A percentile compares a stretch with the other conserved stretches of the same genome.
phyloP scores from a whole-genome alignment of 2,113 vertebrate genomes.

The Aegotheles bennettii region DNA sequence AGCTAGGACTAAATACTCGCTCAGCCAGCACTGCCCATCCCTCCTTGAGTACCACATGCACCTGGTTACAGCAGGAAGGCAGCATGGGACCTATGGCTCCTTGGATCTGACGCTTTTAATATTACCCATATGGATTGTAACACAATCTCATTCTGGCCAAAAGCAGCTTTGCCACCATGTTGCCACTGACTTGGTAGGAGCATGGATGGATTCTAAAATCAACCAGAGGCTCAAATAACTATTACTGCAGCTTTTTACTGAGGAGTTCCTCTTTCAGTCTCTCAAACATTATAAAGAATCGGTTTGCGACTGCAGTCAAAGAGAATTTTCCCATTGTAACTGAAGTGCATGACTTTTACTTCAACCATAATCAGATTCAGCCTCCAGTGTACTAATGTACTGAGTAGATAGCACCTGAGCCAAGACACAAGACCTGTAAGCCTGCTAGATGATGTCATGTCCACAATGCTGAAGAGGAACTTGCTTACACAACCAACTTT shows the following conservation, averaged over 20 bases:
- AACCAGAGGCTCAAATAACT: not conserved
- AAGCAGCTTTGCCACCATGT: not conserved
- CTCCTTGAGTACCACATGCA: too few species aligned
- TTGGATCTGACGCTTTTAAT: not conserved
- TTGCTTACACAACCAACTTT: not conserved
- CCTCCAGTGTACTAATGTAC: not conserved
- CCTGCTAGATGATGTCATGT: not conserved
- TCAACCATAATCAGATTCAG: not conserved
- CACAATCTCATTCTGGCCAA: not conserved
- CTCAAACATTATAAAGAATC: not conserved
- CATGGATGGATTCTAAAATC: not conserved
- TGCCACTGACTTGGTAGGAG: not conserved
- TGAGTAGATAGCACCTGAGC: not conserved
- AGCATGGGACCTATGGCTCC: not conserved
- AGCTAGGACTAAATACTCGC: not conserved
- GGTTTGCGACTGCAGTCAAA: not conserved
- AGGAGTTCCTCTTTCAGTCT: not conserved
- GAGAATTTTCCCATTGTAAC: not conserved
- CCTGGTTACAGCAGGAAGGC: not conserved
- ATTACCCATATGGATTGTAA: not conserved
- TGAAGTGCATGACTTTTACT: not conserved
- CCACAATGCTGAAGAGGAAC: not conserved
- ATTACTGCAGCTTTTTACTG: not conserved
- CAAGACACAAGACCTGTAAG: not conserved
- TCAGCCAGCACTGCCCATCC: not conserved